Evolutionary conservation across 2,888 invertebrate species (phyloP), one percentile per base, ranked within the genome.

Genomic region (Trypoxylon attenuatum): DNA sequence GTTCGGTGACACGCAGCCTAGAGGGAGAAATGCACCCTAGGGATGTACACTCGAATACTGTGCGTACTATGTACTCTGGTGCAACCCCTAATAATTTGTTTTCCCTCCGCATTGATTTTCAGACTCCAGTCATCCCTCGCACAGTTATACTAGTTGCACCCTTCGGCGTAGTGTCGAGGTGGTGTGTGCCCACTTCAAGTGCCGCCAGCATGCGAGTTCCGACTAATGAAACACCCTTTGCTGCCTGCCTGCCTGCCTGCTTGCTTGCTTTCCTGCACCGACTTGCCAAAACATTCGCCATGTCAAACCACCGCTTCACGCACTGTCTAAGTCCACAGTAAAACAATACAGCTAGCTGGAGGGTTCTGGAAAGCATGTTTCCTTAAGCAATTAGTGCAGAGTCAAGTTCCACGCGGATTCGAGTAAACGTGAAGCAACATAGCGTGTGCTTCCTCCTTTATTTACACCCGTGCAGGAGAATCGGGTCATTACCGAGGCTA

Each of bases 101-200:
- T 29, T n/a, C 29, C 16, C 47, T 47, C 29, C 16, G 4, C 13
- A 47, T 47, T 18, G 47, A 47, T 47, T 18, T 47, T 10, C 19
- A 21, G 2, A 3, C 43, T 22, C 38, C n/a, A 1, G 27, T n/a
- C 18, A 41, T 41, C 19, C 19, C 21, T 21, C 10, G 10, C 18
- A n/a, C 8, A 16, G 16, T n/a, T 2, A 43, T 43, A 19, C 16
- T 10, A 5, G n/a, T 19, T 19, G 19, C 43, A 21, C 21, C 21
- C 43, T 22, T 5, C 21, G 21, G 5, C 5, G 3, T 33, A 33
- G 10, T 10, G 33, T 33, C 13, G 13, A 33, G n/a, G n/a, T n/a
- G n/a, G n/a, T n/a, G n/a, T n/a, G n/a, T n/a, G n/a, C n/a, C 10
- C 13, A 33, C 33, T 33, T 33, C 33, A 10, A 33, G 33, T 33